Conservation (phyloP, 2,113 vertebrate genomes). For the Hippocampus abdominalis region DNA sequence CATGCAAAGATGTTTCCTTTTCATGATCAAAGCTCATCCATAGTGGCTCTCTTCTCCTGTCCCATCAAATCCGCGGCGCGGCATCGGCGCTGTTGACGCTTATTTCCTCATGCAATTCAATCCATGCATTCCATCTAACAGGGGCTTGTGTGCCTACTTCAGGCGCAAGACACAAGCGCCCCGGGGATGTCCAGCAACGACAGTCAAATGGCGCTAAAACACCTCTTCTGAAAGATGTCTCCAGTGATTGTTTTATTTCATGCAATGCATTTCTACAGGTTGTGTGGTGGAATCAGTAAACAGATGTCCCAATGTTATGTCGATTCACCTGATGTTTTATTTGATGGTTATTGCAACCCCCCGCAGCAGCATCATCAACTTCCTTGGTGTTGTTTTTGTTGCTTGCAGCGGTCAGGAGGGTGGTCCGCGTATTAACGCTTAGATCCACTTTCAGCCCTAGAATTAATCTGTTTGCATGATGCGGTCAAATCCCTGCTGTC, state of each 20-base stretch:
- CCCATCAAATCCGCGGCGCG: too few relatives aligned
- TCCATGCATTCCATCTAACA: too few relatives aligned
- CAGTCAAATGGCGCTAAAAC: too few relatives aligned
- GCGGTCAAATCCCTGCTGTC: constrained; percentile 56
- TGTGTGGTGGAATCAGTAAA: neutral
- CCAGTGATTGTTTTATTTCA: neutral
- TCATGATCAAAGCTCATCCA: too few relatives aligned
- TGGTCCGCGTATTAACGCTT: constrained; percentile 45
- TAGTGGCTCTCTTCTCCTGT: too few relatives aligned
- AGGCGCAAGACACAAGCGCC: too few relatives aligned
- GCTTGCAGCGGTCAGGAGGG: constrained; percentile 25
- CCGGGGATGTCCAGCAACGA: too few relatives aligned
- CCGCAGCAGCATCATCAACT: constrained; percentile 21
- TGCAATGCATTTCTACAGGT: neutral
- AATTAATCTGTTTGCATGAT: constrained; percentile 58
- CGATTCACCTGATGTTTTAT: neutral
- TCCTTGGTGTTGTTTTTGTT: constrained; percentile 23
- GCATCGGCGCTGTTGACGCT: too few relatives aligned
- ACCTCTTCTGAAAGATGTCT: neutral
- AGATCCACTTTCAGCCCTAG: constrained; percentile 31
- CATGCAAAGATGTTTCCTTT: too few relatives aligned
- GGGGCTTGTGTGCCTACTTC: too few relatives aligned
- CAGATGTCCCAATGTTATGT: neutral
- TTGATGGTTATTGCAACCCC: neutral
- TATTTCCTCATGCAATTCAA: too few relatives aligned